Conservation (phyloP, 2,113 vertebrate genomes). For the Garra rufa region DNA sequence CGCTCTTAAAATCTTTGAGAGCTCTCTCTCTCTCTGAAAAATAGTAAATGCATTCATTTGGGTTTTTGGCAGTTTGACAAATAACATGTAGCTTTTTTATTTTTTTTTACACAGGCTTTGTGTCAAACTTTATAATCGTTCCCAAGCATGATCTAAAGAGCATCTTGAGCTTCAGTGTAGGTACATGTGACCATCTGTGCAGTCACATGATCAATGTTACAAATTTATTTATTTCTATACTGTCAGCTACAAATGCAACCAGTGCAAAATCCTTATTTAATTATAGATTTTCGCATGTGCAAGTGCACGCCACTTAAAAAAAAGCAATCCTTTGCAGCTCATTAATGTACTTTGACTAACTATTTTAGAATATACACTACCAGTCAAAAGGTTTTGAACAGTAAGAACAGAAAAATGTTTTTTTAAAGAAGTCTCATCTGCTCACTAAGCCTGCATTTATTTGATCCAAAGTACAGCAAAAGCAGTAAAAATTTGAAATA, state of each 20-base stretch:
- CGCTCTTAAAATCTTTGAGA: background rate
- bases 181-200: background rate
- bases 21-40: background rate
- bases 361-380: too few species aligned
- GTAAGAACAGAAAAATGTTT: too few species aligned
- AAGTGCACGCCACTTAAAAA: too few species aligned
- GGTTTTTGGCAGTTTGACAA: background rate
- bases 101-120: background rate
- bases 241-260: background rate
- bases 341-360: background rate
- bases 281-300: background rate
- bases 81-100: too few species aligned
- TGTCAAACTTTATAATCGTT: background rate
- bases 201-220: conserved; percentile 2
- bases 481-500: too few species aligned
- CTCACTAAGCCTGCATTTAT: too few species aligned
- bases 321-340: background rate
- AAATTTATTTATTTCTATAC: background rate
- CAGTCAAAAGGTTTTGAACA: too few species aligned
- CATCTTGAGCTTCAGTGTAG: background rate
- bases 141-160: background rate
- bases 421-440: too few species aligned
- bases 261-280: background rate
- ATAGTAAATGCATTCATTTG: background rate
- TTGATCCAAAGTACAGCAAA: too few species aligned